Evolutionary conservation across 2,888 invertebrate genomes (phyloP).

Genomic region (Eubasilissa splendida): DNA sequence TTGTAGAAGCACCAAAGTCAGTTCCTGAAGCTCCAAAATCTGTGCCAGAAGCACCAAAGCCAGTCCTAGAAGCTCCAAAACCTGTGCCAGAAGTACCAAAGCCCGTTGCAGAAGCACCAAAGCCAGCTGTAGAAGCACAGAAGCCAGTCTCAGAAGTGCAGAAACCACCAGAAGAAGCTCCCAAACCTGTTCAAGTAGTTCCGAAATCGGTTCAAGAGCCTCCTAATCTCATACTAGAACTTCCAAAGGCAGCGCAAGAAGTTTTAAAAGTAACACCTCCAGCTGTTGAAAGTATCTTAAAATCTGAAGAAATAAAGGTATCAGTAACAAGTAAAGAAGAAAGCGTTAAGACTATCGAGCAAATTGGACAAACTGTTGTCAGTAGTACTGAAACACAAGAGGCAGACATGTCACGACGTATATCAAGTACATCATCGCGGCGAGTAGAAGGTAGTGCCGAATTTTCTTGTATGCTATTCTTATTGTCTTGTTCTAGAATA

Average conservation of each 20-base stretch:
- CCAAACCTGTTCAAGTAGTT: conserved; percentile 61
- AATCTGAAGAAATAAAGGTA: conserved; percentile 34
- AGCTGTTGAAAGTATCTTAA: conserved; percentile 8
- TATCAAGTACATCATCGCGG: conserved; percentile 75
- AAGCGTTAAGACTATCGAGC: conserved; percentile 60
- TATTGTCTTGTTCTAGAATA: conserved; percentile 2
- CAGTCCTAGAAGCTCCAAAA: conserved; percentile 60
- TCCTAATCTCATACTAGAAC: conserved; percentile 62
- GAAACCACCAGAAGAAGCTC: conserved; percentile 41
- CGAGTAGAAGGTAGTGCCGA: conserved; percentile 73
- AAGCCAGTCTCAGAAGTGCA: conserved; percentile 59
- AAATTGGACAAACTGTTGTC: conserved; percentile 68
- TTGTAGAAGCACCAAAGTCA: conserved; percentile 58
- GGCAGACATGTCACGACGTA: conserved; percentile 74
- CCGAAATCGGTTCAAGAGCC: conserved; percentile 59
- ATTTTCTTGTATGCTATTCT: background rate
- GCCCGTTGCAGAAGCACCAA: conserved; percentile 61
- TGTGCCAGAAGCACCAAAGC: conserved; percentile 50
- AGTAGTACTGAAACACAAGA: conserved; percentile 64
- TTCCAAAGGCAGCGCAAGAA: conserved; percentile 48
- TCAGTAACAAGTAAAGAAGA: conserved; percentile 61
- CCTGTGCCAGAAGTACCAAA: conserved; percentile 62
- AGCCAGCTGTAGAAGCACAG: conserved; percentile 43
- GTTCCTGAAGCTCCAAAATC: conserved; percentile 45
- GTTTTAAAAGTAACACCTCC: conserved; percentile 12